phyloP scores from a whole-genome alignment of 2,888 invertebrate species.

The Digitonthophagus gazella region DNA sequence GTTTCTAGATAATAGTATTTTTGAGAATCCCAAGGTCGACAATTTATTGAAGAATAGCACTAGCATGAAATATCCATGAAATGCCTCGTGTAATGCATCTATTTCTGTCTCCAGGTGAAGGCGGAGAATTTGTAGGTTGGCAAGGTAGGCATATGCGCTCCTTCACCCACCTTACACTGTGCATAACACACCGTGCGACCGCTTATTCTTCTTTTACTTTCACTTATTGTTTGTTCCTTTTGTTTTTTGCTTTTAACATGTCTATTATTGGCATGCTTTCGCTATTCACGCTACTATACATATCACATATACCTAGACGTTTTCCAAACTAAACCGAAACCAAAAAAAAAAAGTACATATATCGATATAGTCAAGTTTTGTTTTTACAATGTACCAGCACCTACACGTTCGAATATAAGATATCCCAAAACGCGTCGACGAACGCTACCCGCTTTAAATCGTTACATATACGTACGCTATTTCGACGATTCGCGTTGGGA shows the following conservation, averaged over 20 bases:
- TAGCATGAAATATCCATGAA: slow-evolving; percentile 51
- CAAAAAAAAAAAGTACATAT: too few relatives aligned
- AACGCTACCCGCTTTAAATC: too few relatives aligned
- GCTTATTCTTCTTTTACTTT: slow-evolving; percentile 43
- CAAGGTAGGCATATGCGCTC: slow-evolving; percentile 68
- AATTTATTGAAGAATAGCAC: slow-evolving; percentile 38
- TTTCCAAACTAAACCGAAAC: slow-evolving; percentile 7
- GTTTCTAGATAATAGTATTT: neutral
- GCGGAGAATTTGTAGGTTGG: slow-evolving; percentile 76
- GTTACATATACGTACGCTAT: neutral
- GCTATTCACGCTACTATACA: slow-evolving; percentile 40
- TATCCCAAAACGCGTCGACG: neutral
- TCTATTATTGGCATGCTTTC: slow-evolving; percentile 47
- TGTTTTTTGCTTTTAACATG: slow-evolving; percentile 39
- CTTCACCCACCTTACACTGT: slow-evolving; percentile 47
- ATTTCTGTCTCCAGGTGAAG: slow-evolving; percentile 71
- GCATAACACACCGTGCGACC: slow-evolving; percentile 35
- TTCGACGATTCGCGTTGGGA: neutral
- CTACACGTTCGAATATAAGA: neutral
- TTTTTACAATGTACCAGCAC: neutral
- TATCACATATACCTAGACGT: slow-evolving; percentile 4
- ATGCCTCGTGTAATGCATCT: slow-evolving; percentile 56
- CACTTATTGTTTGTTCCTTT: neutral
- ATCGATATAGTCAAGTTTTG: neutral
- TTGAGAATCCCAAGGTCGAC: neutral